Base-by-base conservation (phyloP, 2,113 vertebrate species). In the Bubo bubo region DNA sequence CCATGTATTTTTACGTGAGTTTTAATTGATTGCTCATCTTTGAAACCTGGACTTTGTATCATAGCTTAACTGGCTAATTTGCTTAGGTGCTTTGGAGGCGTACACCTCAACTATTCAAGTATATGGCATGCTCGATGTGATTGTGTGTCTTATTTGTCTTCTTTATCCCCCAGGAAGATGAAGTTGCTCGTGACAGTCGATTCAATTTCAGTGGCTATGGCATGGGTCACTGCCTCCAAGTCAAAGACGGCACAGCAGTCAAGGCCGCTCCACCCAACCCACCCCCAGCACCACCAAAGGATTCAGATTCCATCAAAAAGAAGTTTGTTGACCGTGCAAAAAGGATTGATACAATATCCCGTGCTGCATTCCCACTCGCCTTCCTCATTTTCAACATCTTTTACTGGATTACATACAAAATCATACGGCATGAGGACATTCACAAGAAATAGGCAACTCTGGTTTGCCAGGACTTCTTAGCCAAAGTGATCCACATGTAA, bases 331-430 rank as follows among this genome's bases (percentile, higher is more conserved):
- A 99, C 98, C 98, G 99, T 91, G 99, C 99, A 81, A 99, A 99
- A 98, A 98, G 99, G 97, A 99, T 99, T 95, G 99, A 99, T 98
- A 99, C 99, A 1, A 98, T 99, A 98, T 99, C 99, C 56, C 98
- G 99, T 72, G 99, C 99, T 56, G 99, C 99, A 9, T 99, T 99
- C 96, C 99, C 99, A 13, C 88, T 99, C 94, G 99, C 99, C 67
- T 99, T 99, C 98, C 99, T 99, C 95, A 99, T 99, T 97, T 99
- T 99, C 98, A 99, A 99, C 95, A 98, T 99, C 98, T 99, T 99
- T 98, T 99, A 99, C 98, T 99, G 99, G 99, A 99, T 99, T 96
- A 99, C 99, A 39, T 99, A 99, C 96, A 99, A 99, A 98, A 99
- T 99, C 98, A 99, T 99, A 98, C 97, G 99, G 90, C 98, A 99